phyloP scores from a whole-genome alignment of 2,797 vertebrate species.

The Muscicapa striata region DNA sequence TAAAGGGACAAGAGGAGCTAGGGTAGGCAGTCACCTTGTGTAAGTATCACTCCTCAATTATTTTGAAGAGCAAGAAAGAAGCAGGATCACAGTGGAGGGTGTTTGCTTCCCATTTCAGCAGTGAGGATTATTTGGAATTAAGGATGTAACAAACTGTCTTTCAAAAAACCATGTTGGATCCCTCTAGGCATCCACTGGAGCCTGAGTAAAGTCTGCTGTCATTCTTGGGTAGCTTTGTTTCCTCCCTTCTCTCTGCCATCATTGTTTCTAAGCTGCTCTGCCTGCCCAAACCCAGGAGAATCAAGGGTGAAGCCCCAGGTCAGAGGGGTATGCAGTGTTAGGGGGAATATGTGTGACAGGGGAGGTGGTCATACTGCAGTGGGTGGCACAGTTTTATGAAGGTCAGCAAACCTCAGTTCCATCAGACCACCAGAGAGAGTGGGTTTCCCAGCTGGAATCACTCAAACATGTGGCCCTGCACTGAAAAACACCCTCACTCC shows the following conservation, averaged over 20 bases:
- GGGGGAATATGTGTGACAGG: background rate
- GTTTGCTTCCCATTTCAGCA: background rate
- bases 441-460: constrained; percentile 43
- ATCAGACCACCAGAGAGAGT: background rate
- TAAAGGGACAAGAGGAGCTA: background rate
- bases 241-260: background rate
- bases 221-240: background rate
- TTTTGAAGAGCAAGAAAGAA: background rate
- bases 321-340: background rate
- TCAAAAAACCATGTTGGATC: background rate
- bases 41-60: background rate
- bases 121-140: background rate
- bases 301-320: background rate
- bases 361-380: background rate
- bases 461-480: constrained; percentile 15
- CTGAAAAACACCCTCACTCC: background rate
- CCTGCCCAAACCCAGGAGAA: background rate
- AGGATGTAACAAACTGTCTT: background rate
- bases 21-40: background rate
- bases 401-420: background rate
- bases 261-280: background rate
- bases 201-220: background rate
- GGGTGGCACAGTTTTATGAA: background rate
- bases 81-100: background rate
- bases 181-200: background rate